These are phyloP conservation scores for Pituophis catenifer DNA, from an alignment of 2,113 vertebrate species.

Conservation along the genomic window DNA sequence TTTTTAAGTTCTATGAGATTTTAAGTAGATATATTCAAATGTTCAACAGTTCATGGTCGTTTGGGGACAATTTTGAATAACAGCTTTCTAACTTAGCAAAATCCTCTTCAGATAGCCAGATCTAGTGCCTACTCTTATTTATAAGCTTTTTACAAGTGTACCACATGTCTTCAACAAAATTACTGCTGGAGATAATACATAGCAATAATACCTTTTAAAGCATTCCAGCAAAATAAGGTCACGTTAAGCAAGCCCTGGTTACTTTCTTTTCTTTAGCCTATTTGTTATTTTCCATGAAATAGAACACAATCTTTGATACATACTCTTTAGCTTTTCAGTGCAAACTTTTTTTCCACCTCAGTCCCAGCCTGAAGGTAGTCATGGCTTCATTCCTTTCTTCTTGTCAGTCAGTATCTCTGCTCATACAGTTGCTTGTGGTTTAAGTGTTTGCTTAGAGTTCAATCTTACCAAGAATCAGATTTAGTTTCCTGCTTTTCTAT, in stretches of 20 bases:
- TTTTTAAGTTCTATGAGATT: neutral
- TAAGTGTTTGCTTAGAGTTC: constrained; percentile 2
- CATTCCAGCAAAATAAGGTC: constrained; percentile 35
- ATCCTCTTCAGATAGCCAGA: neutral
- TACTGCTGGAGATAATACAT: neutral
- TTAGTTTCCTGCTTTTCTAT: neutral
- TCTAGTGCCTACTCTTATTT: neutral
- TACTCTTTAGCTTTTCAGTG: constrained; percentile 24
- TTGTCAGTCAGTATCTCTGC: constrained; percentile 44
- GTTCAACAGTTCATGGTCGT: neutral
- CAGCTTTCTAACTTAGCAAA: neutral
- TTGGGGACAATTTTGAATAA: neutral
- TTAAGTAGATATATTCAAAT: neutral
- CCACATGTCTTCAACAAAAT: neutral
- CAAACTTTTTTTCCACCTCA: constrained; percentile 37
- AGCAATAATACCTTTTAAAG: neutral
- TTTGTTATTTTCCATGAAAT: constrained; percentile 6
- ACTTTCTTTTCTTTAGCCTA: constrained; percentile 39
- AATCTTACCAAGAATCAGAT: neutral
- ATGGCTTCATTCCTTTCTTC: neutral
- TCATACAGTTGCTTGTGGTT: constrained; percentile 6
- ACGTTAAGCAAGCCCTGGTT: constrained; percentile 31
- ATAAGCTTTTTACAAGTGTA: neutral
- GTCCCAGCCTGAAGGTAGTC: constrained; percentile 35
- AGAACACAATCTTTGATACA: constrained; percentile 8